Evolutionary conservation across 2,113 vertebrate species (phyloP), one percentile per base, ranked within the genome.

Genomic region (Alethe castanea): DNA sequence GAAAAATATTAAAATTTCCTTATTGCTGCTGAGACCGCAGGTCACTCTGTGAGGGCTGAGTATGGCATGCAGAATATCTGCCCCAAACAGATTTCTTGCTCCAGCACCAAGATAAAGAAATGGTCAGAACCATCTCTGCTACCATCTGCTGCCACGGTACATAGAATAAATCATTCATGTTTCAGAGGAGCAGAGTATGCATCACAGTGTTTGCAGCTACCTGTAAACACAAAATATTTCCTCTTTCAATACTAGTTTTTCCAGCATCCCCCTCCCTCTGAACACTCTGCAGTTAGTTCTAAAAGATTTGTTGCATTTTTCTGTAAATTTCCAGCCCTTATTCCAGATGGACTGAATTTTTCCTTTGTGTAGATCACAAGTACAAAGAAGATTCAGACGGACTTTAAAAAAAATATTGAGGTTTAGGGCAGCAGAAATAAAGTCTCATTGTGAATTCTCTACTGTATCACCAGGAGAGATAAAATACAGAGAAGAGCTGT

Each of bases 351-450:
- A 79, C 25, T 45, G 40, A 33, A 35, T 36, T 50, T 81, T 70
- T 61, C 50, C 54, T 33, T 5, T 14, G 26, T 18, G 5, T 26
- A 40, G 60, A 52, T 82, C 52, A 88, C n/a, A 69, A 44, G 33
- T 25, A 60, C 13, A 52, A 77, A 56, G 42, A 76, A 38, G 3
- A 6, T 29, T 20, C 42, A 42, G 40, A 26, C 0, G 0, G 24
- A 48, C 8, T 42, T 73, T 42, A 12, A 28, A 78, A 48, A 72
- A 42, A 36, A 9, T 5, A 9, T 28, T 56, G 31, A 44, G 12
- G 40, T 73, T 70, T 59, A 42, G 26, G 16, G 12, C 50, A 88
- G 45, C 28, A 84, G 60, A 85, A 57, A 33, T 81, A 70, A 83
- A 72, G 36, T 15, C 20, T 57, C 26, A 17, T 29, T 56, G 33